Evolutionary conservation across 2,888 invertebrate species (phyloP), one percentile per base, ranked within the genome.

Genomic region (Himalopsyche kuldschensis): DNA sequence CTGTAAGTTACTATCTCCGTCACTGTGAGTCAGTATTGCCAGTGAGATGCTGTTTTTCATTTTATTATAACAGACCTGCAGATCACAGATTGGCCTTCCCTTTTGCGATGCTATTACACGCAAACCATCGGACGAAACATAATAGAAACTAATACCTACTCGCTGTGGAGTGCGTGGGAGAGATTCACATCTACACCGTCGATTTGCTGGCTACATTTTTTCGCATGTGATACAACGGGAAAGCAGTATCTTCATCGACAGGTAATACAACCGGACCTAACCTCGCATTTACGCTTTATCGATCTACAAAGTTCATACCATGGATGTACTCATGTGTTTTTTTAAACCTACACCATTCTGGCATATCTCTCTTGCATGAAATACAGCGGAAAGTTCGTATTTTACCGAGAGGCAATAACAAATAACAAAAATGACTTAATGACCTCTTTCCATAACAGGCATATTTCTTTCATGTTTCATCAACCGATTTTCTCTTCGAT

Each of bases 31-130:
- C 8, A 27, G 15, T 27, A 69, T 69, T 69, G 30, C 69, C 69
- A 30, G 30, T 30, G 27, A 69, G 69, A 69, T 85, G 85, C 82
- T 83, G 91, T 91, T 92, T 92, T 91, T 91, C 92, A 91, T 92
- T 92, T 92, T 92, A 92, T 92, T 92, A 91, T 69, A 69, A 69
- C 91, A 91, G 91, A 92, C 92, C 92, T 92, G 91, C 92, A 91
- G 92, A 92, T 92, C 90, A 31, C 76, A 81, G 85, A 85, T 85
- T 79, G 47, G 41, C 24, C 69, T 69, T 69, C 69, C 41, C 69
- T 69, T n/a, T 69, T 69, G 69, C 69, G 69, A 27, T 69, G 69
- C 20, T 69, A 69, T 69, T 69, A 69, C 69, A 69, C 69, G 69
- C 69, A 69, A 69, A 69, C 69, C 69, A 69, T 69, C 69, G 69